Percentiles rank a stretch among this genome's conserved stretches.
These are phyloP conservation scores for Psittacula echo DNA, from an alignment of 2,797 vertebrate genomes.

Conservation along the genomic window DNA sequence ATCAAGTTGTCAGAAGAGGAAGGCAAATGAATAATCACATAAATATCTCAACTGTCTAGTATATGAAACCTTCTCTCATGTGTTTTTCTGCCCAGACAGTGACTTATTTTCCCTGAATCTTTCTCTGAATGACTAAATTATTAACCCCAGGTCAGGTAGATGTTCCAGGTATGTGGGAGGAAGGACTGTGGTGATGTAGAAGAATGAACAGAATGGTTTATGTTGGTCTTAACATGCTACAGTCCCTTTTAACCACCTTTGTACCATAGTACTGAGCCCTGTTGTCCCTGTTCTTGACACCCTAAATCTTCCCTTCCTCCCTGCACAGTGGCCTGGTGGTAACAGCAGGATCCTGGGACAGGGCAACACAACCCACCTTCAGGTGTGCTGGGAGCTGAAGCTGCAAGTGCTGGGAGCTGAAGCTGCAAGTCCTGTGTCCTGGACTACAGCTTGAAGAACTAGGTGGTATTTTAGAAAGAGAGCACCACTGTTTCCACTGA, in stretches of 20 bases:
- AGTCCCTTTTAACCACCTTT: background rate
- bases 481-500: background rate
- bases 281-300: background rate
- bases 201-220: background rate
- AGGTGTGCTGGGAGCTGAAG: background rate
- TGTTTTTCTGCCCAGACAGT: background rate
- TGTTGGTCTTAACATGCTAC: background rate
- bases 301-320: background rate
- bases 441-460: background rate
- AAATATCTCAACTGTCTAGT: background rate
- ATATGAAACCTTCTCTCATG: background rate
- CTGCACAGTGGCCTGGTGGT: background rate
- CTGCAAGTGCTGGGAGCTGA: background rate
- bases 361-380: background rate
- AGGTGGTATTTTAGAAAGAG: background rate
- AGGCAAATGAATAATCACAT: background rate
- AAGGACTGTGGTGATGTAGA: background rate
- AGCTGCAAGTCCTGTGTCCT: background rate
- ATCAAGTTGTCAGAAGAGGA: background rate
- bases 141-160: background rate
- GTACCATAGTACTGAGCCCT: background rate
- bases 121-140: background rate
- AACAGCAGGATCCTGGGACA: background rate
- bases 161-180: background rate
- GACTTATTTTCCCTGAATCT: background rate